Base-by-base conservation (phyloP, 2,888 invertebrate species). In the Cryptocheilus praepositus region DNA sequence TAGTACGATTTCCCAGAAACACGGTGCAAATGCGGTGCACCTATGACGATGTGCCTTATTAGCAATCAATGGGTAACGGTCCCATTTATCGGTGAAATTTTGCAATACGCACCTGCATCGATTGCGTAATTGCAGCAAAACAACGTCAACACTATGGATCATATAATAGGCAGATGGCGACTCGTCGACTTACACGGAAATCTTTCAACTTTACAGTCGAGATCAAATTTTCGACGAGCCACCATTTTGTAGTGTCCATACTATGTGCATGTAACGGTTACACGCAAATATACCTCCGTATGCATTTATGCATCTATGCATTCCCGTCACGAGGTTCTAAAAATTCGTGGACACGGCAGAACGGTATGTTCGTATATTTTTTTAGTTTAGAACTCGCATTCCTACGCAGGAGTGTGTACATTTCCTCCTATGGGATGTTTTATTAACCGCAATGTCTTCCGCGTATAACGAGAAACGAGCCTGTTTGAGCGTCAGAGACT, bases 41-140 rank as follows among this genome's bases (percentile, higher is more conserved):
- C 18, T 13, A 49, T 18, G 18, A 18, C 18, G 49, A 16, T n/a
- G 3, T 13, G 16, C 49, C 49, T 49, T 49, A 49, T 49, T 49
- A 49, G 49, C 49, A 49, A 49, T 49, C 49, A 49, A 18, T 16
- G 16, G 49, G 18, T 49, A 49, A 8, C 49, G 49, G 4, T 1
- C 49, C n/a, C 49, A n/a, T 49, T 49, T 49, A n/a, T 16, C 49
- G 49, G 13, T 11, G 1, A 49, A 49, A 49, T 49, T n/a, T 49
- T 18, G 49, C 49, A 18, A 18, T n/a, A 1, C 8, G 16, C 49
- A 18, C 16, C 16, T 16, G 16, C n/a, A 2, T 8, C 16, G 36
- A 49, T 49, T n/a, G 49, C 49, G 49, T 16, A 49, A 49, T 49
- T 49, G 1, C 16, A 16, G 15, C 16, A 16, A 1, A 18, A 7